Evolutionary conservation across 2,888 invertebrate species (phyloP), one percentile per base, ranked within the genome.

Genomic region (Megalurothrips usitatus): DNA sequence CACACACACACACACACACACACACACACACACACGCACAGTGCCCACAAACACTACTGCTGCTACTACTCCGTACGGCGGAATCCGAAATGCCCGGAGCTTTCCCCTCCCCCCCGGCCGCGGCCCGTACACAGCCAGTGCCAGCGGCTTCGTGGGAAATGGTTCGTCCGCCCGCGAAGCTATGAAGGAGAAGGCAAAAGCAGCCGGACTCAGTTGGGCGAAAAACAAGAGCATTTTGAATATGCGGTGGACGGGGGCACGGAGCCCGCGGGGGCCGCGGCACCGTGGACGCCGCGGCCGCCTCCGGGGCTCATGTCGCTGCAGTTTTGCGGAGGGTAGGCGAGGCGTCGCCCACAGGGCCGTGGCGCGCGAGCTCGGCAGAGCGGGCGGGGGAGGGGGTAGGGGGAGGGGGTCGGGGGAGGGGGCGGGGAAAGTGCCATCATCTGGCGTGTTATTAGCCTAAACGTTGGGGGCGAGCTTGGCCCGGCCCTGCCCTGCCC

Each of bases 371-470:
- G 23, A 52, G 80, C 81, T 80, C 80, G 80, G 52, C 78, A 11
- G 80, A 19, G 19, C 19, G 78, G 63, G 81, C 26, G 48, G 48
- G 78, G 80, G 43, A 19, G 26, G 48, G 58, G 78, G 43, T 26
- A 79, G 79, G 81, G 82, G 80, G 10, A 3, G 19, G 52, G 52
- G 52, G 52, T 52, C 58, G 81, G 78, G 63, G 8, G 63, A n/a
- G 68, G 68, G 68, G n/a, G 68, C 11, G 68, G 68, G 23, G 68
- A 23, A 68, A 68, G 68, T 68, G 68, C 68, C 68, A 68, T 68
- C 68, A 68, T 68, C 68, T 68, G 68, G 68, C 68, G 68, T 68
- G 68, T 80, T 80, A 81, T 79, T 79, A 52, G 79, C 80, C 79
- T 49, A 79, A 68, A 34, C 81, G 58, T 58, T 47, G 26, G 34